These are phyloP conservation scores for Andrena cerasifolii DNA, from an alignment of 1,140 invertebrate genomes.

Conservation along the genomic window DNA sequence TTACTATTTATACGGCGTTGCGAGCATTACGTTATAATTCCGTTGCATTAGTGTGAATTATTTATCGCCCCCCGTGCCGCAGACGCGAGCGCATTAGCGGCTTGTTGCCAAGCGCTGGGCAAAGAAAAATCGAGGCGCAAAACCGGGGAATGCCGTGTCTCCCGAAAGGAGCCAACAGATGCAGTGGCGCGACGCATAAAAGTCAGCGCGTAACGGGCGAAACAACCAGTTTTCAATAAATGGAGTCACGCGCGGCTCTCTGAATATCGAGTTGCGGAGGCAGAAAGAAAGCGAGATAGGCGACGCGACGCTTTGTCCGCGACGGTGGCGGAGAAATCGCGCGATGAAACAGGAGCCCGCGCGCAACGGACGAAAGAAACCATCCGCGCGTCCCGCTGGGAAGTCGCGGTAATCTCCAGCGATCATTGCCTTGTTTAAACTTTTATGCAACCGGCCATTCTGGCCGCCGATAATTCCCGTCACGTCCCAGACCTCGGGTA, in stretches of 20 bases:
- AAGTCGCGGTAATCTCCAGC: constrained; percentile 48
- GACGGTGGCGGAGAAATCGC: constrained; percentile 15
- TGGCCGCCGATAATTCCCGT: constrained; percentile 69
- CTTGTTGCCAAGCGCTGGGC: constrained; percentile 34
- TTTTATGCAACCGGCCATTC: constrained; percentile 53
- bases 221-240: constrained; percentile 52
- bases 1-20: constrained; percentile 34
- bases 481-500: constrained; percentile 70
- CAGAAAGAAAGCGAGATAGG: constrained; percentile 21
- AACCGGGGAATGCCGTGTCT: background rate
- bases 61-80: constrained; percentile 11
- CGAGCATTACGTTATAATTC: constrained; percentile 30
- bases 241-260: constrained; percentile 14
- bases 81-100: constrained; percentile 34
- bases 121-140: background rate
- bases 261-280: constrained; percentile 51
- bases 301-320: constrained; percentile 39
- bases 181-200: constrained; percentile 9
- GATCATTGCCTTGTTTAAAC: constrained; percentile 67
- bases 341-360: constrained; percentile 45
- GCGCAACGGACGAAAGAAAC: constrained; percentile 39
- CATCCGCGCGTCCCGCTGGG: constrained; percentile 30
- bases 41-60: constrained; percentile 35
- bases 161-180: constrained; percentile 7
- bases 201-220: constrained; percentile 35